These are phyloP conservation scores for Sturnus vulgaris DNA, from an alignment of 2,113 vertebrate species.

Conservation along the genomic window DNA sequence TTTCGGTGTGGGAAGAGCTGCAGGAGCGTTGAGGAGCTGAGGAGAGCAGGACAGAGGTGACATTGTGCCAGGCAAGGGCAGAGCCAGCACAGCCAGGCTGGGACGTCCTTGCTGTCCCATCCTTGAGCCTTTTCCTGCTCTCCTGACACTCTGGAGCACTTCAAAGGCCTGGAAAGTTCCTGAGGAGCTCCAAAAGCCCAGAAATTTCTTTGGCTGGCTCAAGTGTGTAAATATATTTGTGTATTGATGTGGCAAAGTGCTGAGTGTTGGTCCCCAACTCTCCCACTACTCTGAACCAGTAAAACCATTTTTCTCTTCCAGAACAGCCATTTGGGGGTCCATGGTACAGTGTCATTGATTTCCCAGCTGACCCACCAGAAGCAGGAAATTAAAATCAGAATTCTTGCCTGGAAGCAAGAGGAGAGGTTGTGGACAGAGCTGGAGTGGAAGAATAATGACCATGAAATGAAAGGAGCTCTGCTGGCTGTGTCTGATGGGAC, in stretches of 20 bases:
- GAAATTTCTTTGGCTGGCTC: not conserved
- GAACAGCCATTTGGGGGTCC: not conserved
- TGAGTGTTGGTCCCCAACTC: not conserved
- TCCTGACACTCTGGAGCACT: not conserved
- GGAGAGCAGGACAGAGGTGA: not conserved
- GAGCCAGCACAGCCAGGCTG: not conserved
- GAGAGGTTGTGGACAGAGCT: not conserved
- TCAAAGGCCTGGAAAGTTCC: not conserved
- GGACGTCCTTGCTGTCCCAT: not conserved
- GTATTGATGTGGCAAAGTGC: not conserved
- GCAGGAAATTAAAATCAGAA: not conserved
- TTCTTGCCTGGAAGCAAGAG: not conserved
- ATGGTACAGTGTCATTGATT: rapidly evolving
- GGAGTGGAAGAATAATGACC: not conserved
- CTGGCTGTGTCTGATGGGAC: not conserved
- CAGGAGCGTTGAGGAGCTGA: not conserved
- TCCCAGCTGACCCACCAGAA: not conserved
- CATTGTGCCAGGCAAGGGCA: not conserved
- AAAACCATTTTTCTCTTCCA: not conserved
- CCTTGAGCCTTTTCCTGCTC: not conserved
- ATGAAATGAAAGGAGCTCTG: not conserved
- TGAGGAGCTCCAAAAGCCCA: not conserved
- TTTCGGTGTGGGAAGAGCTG: not conserved
- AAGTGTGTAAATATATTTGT: not conserved
- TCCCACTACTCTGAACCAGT: not conserved